Conservation (phyloP, 2,888 invertebrate species). For the Neoaliturus tenellus region DNA sequence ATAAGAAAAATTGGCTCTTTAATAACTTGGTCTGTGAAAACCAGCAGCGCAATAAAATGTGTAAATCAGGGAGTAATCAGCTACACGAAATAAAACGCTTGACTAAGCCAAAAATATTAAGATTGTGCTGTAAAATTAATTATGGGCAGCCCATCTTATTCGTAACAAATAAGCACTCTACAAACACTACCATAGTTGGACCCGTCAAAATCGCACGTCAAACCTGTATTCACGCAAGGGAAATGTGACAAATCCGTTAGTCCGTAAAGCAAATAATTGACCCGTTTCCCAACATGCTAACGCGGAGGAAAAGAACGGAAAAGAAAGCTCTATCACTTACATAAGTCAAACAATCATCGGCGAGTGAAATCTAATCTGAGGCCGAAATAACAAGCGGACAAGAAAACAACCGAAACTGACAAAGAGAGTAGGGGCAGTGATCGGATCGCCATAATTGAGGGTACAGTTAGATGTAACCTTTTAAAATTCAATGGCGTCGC, state of each 20-base stretch:
- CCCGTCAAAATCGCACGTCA: not conserved
- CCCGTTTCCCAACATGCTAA: slow-evolving; percentile 16
- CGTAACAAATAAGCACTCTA: too few species aligned
- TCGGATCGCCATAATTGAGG: slow-evolving; percentile 22
- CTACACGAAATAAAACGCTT: too few species aligned
- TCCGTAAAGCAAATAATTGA: not conserved
- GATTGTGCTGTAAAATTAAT: too few species aligned
- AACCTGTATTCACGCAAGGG: not conserved
- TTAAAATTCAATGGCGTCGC: slow-evolving; percentile 55
- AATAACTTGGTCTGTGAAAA: too few species aligned
- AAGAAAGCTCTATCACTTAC: slow-evolving; percentile 28
- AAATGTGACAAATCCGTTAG: slow-evolving; percentile 17
- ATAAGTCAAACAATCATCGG: slow-evolving; percentile 23
- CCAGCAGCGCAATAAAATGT: too few species aligned
- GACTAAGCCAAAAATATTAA: too few species aligned
- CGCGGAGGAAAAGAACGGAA: not conserved
- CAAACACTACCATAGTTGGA: not conserved
- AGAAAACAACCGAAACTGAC: slow-evolving; percentile 25
- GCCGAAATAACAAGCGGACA: slow-evolving; percentile 22
- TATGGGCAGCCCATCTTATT: too few species aligned
- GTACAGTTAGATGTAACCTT: slow-evolving; percentile 46
- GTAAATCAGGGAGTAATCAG: too few species aligned
- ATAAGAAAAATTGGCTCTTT: too few species aligned
- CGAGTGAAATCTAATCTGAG: slow-evolving; percentile 32
- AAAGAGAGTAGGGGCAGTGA: not conserved